A percentile compares a stretch with the other conserved stretches of the same genome.
phyloP scores from a whole-genome alignment of 1,140 invertebrate species.

The Brachionus paranguensis region DNA sequence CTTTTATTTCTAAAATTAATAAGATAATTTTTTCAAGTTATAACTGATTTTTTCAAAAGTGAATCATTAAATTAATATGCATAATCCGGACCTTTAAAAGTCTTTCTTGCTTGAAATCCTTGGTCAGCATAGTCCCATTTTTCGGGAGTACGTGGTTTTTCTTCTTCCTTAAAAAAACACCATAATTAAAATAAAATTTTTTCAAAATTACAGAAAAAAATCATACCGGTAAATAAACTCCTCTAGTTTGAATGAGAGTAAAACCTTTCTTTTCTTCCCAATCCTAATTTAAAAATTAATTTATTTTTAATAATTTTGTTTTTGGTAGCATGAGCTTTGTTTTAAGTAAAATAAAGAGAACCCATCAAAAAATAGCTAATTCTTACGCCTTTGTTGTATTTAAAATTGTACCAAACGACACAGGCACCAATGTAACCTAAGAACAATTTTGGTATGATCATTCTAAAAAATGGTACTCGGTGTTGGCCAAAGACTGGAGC shows the following conservation, averaged over 20 bases:
- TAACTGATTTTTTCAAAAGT: not conserved
- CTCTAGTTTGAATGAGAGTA: not conserved
- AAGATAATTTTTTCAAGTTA: not conserved
- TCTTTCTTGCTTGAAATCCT: slow-evolving; percentile 28
- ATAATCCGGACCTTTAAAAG: slow-evolving; percentile 16
- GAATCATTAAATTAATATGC: not conserved
- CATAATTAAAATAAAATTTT: not conserved
- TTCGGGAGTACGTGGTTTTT: not conserved
- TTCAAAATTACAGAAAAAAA: not conserved
- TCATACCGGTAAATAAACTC: slow-evolving; percentile 14
- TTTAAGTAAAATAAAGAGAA: no score
- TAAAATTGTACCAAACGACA: slow-evolving; percentile 23
- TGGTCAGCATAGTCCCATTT: slow-evolving; percentile 37
- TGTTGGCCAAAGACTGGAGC: slow-evolving; percentile 21
- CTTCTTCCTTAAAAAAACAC: slow-evolving; percentile 1
- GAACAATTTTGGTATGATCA: slow-evolving; percentile 18
- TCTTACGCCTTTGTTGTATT: slow-evolving; percentile 13
- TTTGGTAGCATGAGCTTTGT: no score
- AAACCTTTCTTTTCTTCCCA: slow-evolving; percentile 26
- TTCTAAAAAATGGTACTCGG: slow-evolving; percentile 35
- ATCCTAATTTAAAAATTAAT: not conserved
- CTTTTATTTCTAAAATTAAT: not conserved
- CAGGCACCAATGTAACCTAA: slow-evolving; percentile 22
- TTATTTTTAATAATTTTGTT: no score
- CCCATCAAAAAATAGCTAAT: no score